phyloP scores from a whole-genome alignment of 1,140 invertebrate species.

The Magallana angulata region DNA sequence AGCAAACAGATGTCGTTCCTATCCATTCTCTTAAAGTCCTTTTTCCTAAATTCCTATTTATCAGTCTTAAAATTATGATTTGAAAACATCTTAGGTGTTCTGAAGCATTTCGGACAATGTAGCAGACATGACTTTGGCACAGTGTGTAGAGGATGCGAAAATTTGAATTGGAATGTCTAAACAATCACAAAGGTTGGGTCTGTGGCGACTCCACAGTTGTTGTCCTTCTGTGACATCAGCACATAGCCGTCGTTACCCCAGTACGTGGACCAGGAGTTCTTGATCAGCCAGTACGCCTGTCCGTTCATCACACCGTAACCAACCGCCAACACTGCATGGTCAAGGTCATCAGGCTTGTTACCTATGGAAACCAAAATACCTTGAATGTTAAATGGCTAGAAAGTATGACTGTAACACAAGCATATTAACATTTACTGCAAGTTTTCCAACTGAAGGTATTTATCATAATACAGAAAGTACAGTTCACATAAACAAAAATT shows the following conservation, averaged over 20 bases:
- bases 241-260: slow-evolving; percentile 96
- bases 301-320: slow-evolving; percentile 93
- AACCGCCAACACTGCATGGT: slow-evolving; percentile 96
- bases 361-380: slow-evolving; percentile 61
- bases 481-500: no score
- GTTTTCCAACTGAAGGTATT: no score
- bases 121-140: background rate
- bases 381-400: background rate
- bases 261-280: slow-evolving; percentile 95
- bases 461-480: no score
- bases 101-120: no score
- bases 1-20: no score
- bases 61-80: background rate
- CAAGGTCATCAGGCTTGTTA: slow-evolving; percentile 82
- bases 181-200: slow-evolving; percentile 89
- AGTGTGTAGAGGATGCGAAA: background rate
- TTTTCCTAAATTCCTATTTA: no score
- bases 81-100: background rate
- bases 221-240: slow-evolving; percentile 91
- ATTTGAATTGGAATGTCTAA: background rate
- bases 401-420: no score
- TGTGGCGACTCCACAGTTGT: slow-evolving; percentile 95
- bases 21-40: no score
- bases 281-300: slow-evolving; percentile 92
- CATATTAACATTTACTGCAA: no score